Evolutionary conservation across 2,113 vertebrate genomes (phyloP), one percentile per base, ranked within the genome.

Genomic region (Agelaius phoeniceus): DNA sequence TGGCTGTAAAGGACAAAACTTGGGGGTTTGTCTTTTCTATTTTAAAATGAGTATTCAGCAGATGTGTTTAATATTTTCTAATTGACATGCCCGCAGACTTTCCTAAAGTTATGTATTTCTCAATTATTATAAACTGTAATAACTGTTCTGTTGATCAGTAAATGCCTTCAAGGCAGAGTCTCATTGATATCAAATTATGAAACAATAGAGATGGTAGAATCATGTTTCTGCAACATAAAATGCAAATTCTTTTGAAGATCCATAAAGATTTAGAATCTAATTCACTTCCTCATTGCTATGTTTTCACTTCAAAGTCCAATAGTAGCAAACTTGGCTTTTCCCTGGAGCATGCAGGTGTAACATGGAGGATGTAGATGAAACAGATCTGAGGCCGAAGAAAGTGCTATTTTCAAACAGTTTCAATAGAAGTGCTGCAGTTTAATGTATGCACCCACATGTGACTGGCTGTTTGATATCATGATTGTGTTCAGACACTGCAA

Each of bases 271-370:
- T 52, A 87, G 73, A 81, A 68, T 75, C 41, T 77, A 71, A 66
- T 89, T 88, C n/a, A 52, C 17, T 15, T 94, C 15, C 28, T 93
- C 13, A 37, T n/a, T 74, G 39, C 24, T 71, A 18, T 59, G n/a
- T 71, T 94, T 92, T 86, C 24, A 78, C 87, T 96, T 92, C 77
- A 44, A 94, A 86, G 52, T 48, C 63, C 82, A 52, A 19, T 15
- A 74, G 43, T 28, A 65, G 75, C 52, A 90, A 93, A 44, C 27
- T 35, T 77, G 67, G 41, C 46, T 86, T 88, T 92, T 71, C 30
- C 62, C 52, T 81, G 55, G 26, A 80, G 26, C 2, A 3, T 39
- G 39, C 48, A 90, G 30, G 24, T 71, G 3, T 78, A 59, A 75
- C 54, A 30, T 7, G 37, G 43, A 93, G 43, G 31, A 72, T 62